Evolutionary conservation across 2,113 vertebrate species (phyloP).

Genomic region (Andinoacara biseriatus): DNA sequence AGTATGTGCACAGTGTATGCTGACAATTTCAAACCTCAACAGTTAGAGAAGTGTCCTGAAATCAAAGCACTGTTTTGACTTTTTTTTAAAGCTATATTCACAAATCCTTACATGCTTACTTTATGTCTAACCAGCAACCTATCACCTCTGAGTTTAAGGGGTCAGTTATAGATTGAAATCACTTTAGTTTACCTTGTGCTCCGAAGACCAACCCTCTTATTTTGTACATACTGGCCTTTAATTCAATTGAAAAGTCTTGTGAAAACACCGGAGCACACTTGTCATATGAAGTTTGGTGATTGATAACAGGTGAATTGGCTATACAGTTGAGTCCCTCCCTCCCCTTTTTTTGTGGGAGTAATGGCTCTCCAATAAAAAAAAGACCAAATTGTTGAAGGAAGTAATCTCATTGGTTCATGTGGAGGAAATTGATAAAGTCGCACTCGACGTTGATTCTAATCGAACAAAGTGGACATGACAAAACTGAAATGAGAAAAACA

Average conservation of each 20-base stretch:
- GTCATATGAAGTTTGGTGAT: slow-evolving; percentile 61
- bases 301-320: slow-evolving; percentile 73
- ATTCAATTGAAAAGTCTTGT: slow-evolving; percentile 60
- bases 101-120: not conserved
- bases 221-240: slow-evolving; percentile 2
- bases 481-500: slow-evolving; percentile 58
- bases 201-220: not conserved
- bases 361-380: slow-evolving; percentile 53
- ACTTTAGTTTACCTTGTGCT: not conserved
- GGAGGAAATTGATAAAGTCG: slow-evolving; percentile 62
- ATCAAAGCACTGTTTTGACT: not conserved
- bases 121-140: not conserved
- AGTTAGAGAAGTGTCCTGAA: not conserved
- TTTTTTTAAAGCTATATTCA: too few relatives aligned
- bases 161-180: not conserved
- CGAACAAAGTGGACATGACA: slow-evolving; percentile 66
- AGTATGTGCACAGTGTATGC: not conserved
- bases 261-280: slow-evolving; percentile 42
- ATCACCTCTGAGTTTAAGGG: not conserved
- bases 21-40: not conserved
- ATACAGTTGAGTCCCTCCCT: slow-evolving; percentile 20
- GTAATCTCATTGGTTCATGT: slow-evolving; percentile 66
- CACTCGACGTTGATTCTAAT: slow-evolving; percentile 66
- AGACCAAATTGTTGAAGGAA: slow-evolving; percentile 51
- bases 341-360: slow-evolving; percentile 23